Percentiles rank a stretch among this genome's conserved stretches.
Conservation (phyloP, 2,113 vertebrate genomes). For the Garra rufa region DNA sequence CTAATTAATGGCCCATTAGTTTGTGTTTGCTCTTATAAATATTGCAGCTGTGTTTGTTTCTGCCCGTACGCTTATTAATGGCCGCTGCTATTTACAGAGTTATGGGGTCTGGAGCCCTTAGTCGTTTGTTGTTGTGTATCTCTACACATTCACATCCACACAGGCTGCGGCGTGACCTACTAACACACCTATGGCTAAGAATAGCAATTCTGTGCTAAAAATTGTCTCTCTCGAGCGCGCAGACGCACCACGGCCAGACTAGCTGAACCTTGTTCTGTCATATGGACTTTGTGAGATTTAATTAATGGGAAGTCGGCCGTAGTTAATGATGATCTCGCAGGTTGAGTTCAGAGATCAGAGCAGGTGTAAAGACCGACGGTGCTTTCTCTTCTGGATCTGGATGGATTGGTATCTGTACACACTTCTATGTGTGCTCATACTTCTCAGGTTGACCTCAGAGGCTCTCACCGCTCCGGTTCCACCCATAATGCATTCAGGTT, state of each 20-base stretch:
- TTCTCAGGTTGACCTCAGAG: not conserved
- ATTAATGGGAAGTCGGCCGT: not conserved
- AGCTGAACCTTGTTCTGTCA: conserved; percentile 27
- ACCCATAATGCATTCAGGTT: conserved; percentile 5
- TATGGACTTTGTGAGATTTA: not conserved
- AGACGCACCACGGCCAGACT: not conserved
- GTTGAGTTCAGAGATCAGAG: not conserved
- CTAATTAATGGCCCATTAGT: conserved; percentile 16
- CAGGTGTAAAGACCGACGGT: not conserved
- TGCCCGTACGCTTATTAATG: not conserved
- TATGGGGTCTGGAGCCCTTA: not conserved
- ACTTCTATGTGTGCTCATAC: not conserved
- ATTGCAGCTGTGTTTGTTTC: conserved; percentile 18
- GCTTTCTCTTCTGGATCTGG: not conserved
- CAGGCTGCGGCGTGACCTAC: conserved; percentile 8
- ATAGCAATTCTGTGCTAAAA: conserved; percentile 22
- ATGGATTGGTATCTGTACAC: not conserved
- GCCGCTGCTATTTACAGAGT: not conserved
- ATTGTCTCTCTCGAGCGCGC: not conserved
- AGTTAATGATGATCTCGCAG: not conserved
- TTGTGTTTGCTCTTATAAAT: conserved; percentile 16
- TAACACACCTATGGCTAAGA: conserved; percentile 44
- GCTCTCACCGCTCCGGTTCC: not conserved
- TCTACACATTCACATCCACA: conserved; percentile 6
- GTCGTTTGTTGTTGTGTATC: conserved; percentile 1